Evolutionary conservation across 2,888 invertebrate species (phyloP), one percentile per base, ranked within the genome.

Genomic region (Mamestra brassicae): DNA sequence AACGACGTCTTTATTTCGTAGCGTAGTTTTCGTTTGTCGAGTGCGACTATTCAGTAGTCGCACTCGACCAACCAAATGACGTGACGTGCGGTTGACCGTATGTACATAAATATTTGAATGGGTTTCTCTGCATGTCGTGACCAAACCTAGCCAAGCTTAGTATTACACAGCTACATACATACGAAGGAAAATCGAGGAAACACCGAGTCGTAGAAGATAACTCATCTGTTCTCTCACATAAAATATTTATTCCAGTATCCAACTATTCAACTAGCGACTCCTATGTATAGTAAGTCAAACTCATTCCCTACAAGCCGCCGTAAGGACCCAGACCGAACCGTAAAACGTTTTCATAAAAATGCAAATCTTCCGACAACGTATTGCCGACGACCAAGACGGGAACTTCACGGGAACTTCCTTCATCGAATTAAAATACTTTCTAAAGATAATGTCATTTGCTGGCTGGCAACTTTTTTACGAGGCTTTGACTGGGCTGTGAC

Each of bases 301-400:
- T 85, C 79, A 73, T 78, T 76, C 65, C 72, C 71, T 64, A 76
- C 77, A 83, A 78, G 78, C 79, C 85, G 81, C 65, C 71, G 78
- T 80, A 76, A 79, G 79, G 86, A 86, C 89, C 83, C 77, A 82
- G 83, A 82, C 88, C 86, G 81, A 84, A 89, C 89, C 90, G 90
- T 93, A 93, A 94, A 94, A 92, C 93, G 93, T 94, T 95, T 95
- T 94, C 94, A 95, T 95, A 95, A 95, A 96, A 96, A 96, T 95
- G 96, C 93, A 95, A 96, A 96, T 96, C 90, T 90, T 80, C 88
- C 88, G 83, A 89, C 93, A 93, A 94, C 94, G 95, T 94, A 94
- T 94, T 95, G 94, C 94, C 90, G 85, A 61, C 87, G 84, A 90
- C 84, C 89, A 78, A 84, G 89, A 77, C 85, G 86, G 87, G 89